Evolutionary conservation across 2,888 invertebrate genomes (phyloP).

Genomic region (Drosophila limbata): DNA sequence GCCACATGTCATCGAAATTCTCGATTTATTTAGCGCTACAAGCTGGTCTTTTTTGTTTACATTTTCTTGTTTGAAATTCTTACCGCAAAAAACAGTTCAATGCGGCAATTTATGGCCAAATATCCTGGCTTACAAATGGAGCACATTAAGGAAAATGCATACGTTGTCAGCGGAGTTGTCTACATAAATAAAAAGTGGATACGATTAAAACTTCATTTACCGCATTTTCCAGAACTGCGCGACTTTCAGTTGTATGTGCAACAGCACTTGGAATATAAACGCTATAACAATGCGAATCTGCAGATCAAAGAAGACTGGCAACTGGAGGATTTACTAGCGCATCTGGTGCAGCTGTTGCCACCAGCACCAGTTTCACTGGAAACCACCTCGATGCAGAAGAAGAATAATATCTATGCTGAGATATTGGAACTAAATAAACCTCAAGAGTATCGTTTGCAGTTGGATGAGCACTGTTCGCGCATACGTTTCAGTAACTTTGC

Average conservation of each 20-base stretch:
- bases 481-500: slow-evolving; percentile 78
- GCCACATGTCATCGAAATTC: slow-evolving; percentile 6
- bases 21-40: slow-evolving; percentile 13
- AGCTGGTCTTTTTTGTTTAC: slow-evolving; percentile 4
- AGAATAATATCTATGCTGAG: slow-evolving; percentile 71
- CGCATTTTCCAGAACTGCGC: slow-evolving; percentile 68
- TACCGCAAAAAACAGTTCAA: neutral
- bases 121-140: slow-evolving; percentile 54
- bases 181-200: slow-evolving; percentile 40
- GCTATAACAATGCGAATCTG: slow-evolving; percentile 35
- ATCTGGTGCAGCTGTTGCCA: slow-evolving; percentile 51
- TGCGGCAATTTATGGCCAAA: slow-evolving; percentile 18
- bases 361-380: neutral
- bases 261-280: slow-evolving; percentile 53
- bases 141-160: slow-evolving; percentile 4
- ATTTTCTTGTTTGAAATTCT: slow-evolving; percentile 10
- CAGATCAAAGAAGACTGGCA: slow-evolving; percentile 56
- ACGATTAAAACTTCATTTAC: slow-evolving; percentile 69
- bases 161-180: slow-evolving; percentile 47
- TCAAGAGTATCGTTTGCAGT: slow-evolving; percentile 64
- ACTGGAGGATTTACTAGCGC: slow-evolving; percentile 65
- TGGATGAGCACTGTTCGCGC: slow-evolving; percentile 59
- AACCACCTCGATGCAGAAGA: neutral
- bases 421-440: slow-evolving; percentile 68
- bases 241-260: slow-evolving; percentile 61